Conservation (phyloP, 2,797 vertebrate genomes). For the Channa striata region DNA sequence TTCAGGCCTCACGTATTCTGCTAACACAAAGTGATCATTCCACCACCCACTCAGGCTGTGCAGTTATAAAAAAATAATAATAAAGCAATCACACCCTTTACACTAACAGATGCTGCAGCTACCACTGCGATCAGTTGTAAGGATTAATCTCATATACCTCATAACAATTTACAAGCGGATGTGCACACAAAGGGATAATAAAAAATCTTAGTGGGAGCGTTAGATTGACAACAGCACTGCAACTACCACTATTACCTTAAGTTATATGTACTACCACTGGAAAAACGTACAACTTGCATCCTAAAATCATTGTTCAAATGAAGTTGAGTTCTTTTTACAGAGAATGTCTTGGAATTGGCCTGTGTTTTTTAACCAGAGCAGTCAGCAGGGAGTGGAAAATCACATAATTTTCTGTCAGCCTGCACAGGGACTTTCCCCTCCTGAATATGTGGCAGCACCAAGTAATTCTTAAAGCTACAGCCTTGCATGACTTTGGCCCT, state of each 20-base stretch:
- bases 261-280: too few relatives aligned
- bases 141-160: neutral
- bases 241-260: too few relatives aligned
- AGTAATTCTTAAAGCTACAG: slow-evolving; percentile 72
- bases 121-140: too few relatives aligned
- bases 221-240: too few relatives aligned
- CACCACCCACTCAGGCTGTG: too few relatives aligned
- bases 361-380: slow-evolving; percentile 58
- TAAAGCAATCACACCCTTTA: neutral
- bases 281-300: too few relatives aligned
- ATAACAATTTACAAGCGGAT: too few relatives aligned
- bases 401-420: slow-evolving; percentile 70
- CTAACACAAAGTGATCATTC: neutral
- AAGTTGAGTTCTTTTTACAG: neutral
- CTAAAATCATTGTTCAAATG: neutral
- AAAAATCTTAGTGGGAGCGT: too few relatives aligned
- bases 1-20: neutral
- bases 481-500: slow-evolving; percentile 36
- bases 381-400: slow-evolving; percentile 73
- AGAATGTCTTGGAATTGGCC: slow-evolving; percentile 32
- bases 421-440: slow-evolving; percentile 77
- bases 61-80: too few relatives aligned
- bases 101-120: too few relatives aligned
- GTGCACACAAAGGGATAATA: too few relatives aligned
- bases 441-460: slow-evolving; percentile 72